Conservation (phyloP, 2,888 invertebrate species). For the Allophyes oxyacanthae region DNA sequence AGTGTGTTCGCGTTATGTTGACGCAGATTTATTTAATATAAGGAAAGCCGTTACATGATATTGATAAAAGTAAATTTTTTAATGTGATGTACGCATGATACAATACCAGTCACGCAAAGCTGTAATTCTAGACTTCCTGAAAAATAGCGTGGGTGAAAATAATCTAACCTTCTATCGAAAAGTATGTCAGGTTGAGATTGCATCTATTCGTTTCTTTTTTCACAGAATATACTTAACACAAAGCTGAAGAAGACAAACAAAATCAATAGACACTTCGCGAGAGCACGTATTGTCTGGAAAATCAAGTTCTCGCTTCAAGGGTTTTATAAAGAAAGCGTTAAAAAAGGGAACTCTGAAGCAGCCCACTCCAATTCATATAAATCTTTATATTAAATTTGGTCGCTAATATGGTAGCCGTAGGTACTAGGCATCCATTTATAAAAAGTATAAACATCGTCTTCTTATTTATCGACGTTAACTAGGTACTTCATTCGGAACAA, state of each 20-base stretch:
- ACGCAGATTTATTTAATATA: conserved; percentile 38
- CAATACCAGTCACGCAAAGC: conserved; percentile 24
- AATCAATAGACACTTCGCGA: conserved; percentile 22
- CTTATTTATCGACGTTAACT: conserved; percentile 43
- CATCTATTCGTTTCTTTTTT: conserved; percentile 10
- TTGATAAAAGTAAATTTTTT: conserved; percentile 5
- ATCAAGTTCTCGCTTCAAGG: conserved; percentile 10
- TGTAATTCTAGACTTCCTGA: neutral
- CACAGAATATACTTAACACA: neutral
- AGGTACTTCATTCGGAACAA: conserved; percentile 35
- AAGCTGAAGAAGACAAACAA: conserved; percentile 7
- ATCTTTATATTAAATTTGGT: conserved; percentile 11
- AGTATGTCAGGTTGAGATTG: neutral
- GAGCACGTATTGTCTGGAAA: conserved; percentile 27
- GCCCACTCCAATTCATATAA: conserved; percentile 16
- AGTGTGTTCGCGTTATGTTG: conserved; percentile 16
- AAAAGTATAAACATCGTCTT: conserved; percentile 45
- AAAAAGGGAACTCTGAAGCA: neutral
- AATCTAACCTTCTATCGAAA: too few species aligned
- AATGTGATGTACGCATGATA: neutral
- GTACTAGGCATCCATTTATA: conserved; percentile 25
- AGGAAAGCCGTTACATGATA: conserved; percentile 20
- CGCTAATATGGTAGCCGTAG: too few species aligned
- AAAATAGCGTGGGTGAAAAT: neutral
- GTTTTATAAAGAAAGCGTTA: conserved; percentile 8